A percentile compares a stretch with the other conserved stretches of the same genome.
Conservation (phyloP, 2,888 invertebrate genomes). For the Panopea generosa region DNA sequence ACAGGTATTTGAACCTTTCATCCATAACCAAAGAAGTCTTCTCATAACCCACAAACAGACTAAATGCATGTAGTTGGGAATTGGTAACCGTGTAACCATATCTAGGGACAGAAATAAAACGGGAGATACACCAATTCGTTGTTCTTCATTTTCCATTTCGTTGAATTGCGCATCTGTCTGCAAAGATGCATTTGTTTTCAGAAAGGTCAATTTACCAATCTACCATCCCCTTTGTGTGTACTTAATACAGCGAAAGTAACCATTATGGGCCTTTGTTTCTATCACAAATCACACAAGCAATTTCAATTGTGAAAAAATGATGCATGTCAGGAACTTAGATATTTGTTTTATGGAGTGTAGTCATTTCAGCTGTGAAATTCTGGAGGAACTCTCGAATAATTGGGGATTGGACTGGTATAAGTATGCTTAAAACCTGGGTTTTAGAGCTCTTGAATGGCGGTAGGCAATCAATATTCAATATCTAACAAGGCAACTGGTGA, state of each 20-base stretch:
- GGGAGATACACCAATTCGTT: slow-evolving; percentile 59
- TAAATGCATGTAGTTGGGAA: slow-evolving; percentile 80
- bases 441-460: too few species aligned
- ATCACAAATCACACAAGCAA: too few species aligned
- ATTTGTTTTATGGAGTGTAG: too few species aligned
- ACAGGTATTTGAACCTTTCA: slow-evolving; percentile 61
- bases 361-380: too few species aligned
- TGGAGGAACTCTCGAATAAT: too few species aligned
- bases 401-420: too few species aligned
- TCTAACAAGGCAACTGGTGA: too few species aligned
- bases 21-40: slow-evolving; percentile 73
- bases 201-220: slow-evolving; percentile 58
- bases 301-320: too few species aligned
- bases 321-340: too few species aligned
- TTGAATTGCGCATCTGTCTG: slow-evolving; percentile 57
- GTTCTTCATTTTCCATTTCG: slow-evolving; percentile 55
- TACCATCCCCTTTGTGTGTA: slow-evolving; percentile 24
- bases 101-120: slow-evolving; percentile 54
- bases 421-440: too few species aligned
- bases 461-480: too few species aligned
- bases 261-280: slow-evolving; percentile 34
- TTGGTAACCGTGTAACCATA: slow-evolving; percentile 72
- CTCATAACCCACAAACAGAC: slow-evolving; percentile 76
- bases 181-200: slow-evolving; percentile 39
- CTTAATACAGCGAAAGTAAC: slow-evolving; percentile 41